These are phyloP conservation scores for Dendrocopos noguchii DNA, from an alignment of 2,113 vertebrate species.

Conservation along the genomic window DNA sequence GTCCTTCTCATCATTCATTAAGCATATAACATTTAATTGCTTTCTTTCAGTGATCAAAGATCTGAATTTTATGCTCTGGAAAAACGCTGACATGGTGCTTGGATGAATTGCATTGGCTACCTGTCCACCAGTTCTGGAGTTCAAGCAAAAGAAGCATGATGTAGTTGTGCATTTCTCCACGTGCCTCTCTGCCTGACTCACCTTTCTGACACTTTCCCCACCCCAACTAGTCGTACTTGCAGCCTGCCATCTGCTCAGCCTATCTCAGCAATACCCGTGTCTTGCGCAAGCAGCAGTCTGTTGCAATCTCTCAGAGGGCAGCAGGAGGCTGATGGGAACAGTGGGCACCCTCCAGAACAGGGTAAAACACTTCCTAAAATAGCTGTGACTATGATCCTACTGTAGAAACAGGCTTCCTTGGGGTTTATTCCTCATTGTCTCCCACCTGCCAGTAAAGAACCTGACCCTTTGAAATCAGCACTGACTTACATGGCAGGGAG, in stretches of 20 bases:
- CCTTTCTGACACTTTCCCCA: neutral
- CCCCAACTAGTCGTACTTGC: neutral
- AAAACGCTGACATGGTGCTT: neutral
- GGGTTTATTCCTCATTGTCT: neutral
- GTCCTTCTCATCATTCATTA: neutral
- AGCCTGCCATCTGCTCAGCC: constrained; percentile 1
- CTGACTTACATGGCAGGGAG: neutral
- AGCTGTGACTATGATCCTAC: neutral
- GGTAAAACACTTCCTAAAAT: constrained; percentile 1
- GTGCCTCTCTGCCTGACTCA: neutral
- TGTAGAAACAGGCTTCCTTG: neutral
- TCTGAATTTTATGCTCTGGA: neutral
- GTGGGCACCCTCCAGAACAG: neutral
- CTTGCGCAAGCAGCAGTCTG: neutral
- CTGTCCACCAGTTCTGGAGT: neutral
- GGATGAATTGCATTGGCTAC: neutral
- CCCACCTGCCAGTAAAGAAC: neutral
- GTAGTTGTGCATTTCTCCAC: neutral
- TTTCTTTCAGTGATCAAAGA: neutral
- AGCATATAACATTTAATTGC: neutral
- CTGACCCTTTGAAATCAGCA: neutral
- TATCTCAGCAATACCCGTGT: neutral
- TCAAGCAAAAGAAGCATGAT: neutral
- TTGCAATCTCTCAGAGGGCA: neutral
- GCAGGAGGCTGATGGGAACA: neutral